Base-by-base conservation (phyloP, 2,113 vertebrate genomes). In the Tamias sibiricus region DNA sequence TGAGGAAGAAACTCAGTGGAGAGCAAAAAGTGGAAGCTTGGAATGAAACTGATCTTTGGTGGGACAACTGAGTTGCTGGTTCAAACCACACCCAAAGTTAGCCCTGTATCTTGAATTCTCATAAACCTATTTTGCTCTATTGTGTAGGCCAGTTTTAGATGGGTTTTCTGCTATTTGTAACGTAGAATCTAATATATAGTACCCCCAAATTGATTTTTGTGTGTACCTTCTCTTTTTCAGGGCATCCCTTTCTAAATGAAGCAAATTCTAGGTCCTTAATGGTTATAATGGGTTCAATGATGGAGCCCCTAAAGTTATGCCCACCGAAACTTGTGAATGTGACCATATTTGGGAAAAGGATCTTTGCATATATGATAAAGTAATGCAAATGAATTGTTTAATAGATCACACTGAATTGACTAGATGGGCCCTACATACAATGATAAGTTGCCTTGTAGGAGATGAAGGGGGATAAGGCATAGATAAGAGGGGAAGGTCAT, bases 321-420 rank as follows among this genome's bases (percentile, higher is more conserved):
- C 24, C 17, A 54, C 19, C 40, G 30, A 37, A 88, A n/a, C 12
- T 22, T 54, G 62, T 37, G 8, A 64, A 35, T 71, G 19, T 87
- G 59, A 75, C 19, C 74, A 75, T 75, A 74, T 83, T 74, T 95
- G 71, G 64, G 30, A 80, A 92, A 87, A 76, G 12, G 12, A 8
- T 32, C 54, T 95, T 88, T 92, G 66, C 28, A 30, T 49, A 40
- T 77, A 24, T 30, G 71, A 49, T 66, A 77, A 71, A 54, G 8
- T 83, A 74, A 79, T 87, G 75, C 82, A 87, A 49, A 95, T 44
- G 64, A 69, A 69, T n/a, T 69, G n/a, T 69, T 69, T 69, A 69
- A n/a, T 14, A 90, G 17, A 72, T 74, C 37, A 87, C 22, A 57
- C 13, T 77, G 47, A 77, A 83, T 83, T 77, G 90, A 37, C 32